A percentile compares a stretch with the other conserved stretches of the same genome.
Evolutionary conservation across 53 echinoderm and acorn worm genomes (phyloP).

Genomic region (Astropecten irregularis): DNA sequence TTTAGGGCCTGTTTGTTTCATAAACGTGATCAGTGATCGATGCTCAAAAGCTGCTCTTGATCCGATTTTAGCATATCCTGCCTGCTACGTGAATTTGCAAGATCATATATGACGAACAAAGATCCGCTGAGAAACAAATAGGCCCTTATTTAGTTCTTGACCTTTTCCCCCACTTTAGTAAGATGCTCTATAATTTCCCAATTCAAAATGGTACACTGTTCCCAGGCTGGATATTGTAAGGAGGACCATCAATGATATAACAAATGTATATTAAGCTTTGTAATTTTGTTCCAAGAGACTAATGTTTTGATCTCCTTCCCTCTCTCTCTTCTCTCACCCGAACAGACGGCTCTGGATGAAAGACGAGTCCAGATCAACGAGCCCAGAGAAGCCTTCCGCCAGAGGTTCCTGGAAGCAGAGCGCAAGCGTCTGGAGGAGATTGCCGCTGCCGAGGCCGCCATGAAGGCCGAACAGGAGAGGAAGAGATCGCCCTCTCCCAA

Average conservation of each 20-base stretch:
- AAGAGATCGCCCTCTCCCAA: constrained; percentile 89
- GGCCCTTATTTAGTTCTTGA: too few species aligned
- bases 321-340: too few species aligned
- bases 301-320: too few species aligned
- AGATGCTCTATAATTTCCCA: not conserved
- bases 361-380: constrained; percentile 72
- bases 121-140: too few species aligned
- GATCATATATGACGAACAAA: too few species aligned
- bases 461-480: constrained; percentile 91
- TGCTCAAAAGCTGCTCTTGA: too few species aligned
- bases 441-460: constrained; percentile 86
- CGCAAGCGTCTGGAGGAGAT: constrained; percentile 91
- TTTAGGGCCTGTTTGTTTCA: too few species aligned
- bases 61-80: too few species aligned
- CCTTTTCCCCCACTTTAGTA: not conserved
- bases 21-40: too few species aligned
- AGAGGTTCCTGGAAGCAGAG: constrained; percentile 97
- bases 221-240: not conserved
- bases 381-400: constrained; percentile 92
- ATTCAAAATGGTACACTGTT: not conserved
- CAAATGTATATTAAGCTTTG: not conserved
- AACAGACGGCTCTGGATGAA: constrained; percentile 78
- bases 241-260: not conserved
- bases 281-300: not conserved
- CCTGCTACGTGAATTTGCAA: too few species aligned